Evolutionary conservation across 1,140 invertebrate genomes (phyloP).

Genomic region (Pseudoatta argentina): DNA sequence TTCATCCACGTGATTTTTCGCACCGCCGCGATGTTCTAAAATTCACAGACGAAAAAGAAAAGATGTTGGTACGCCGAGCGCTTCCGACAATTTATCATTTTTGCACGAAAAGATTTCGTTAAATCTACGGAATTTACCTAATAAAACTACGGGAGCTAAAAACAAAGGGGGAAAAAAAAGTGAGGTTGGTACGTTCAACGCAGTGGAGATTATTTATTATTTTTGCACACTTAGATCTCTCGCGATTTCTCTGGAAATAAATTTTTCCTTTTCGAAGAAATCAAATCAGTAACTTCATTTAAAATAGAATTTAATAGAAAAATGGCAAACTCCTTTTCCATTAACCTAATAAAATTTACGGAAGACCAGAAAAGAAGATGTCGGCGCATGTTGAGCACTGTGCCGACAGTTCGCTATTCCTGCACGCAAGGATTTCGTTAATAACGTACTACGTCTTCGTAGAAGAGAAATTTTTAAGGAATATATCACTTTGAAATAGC

Average conservation of each 20-base stretch:
- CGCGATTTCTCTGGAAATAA: neutral
- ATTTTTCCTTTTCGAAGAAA: conserved; percentile 3
- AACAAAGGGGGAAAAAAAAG: neutral
- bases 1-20: conserved; percentile 45
- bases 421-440: conserved; percentile 48
- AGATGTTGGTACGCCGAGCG: conserved; percentile 3
- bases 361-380: conserved; percentile 27
- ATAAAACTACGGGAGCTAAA: neutral
- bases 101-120: conserved; percentile 38
- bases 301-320: conserved; percentile 38
- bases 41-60: conserved; percentile 14
- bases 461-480: conserved; percentile 30
- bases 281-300: conserved; percentile 31
- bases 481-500: neutral
- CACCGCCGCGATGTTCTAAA: conserved; percentile 14
- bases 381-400: neutral
- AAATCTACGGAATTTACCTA: conserved; percentile 10
- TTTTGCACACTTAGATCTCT: neutral
- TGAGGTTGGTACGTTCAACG: neutral
- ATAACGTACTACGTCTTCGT: conserved; percentile 33
- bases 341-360: conserved; percentile 53
- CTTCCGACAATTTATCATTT: conserved; percentile 24
- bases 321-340: conserved; percentile 1
- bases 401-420: conserved; percentile 25
- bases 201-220: conserved; percentile 13